These are phyloP conservation scores for Steinernema feltiae DNA, from an alignment of 1,140 invertebrate genomes.

Conservation along the genomic window DNA sequence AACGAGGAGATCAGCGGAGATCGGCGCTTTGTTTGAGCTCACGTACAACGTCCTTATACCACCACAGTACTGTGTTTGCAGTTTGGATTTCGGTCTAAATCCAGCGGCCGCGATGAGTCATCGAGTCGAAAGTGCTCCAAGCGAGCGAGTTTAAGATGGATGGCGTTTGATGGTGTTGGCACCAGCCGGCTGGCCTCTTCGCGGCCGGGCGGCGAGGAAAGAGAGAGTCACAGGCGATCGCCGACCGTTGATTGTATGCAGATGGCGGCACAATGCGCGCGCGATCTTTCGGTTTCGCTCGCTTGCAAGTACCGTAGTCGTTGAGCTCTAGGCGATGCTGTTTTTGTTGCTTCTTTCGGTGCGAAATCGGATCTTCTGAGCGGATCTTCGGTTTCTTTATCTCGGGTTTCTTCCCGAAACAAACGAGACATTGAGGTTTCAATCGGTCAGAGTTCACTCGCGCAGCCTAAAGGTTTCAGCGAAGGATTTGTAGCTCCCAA, in stretches of 20 bases:
- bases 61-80: neutral
- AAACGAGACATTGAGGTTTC: too few species aligned
- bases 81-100: neutral
- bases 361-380: neutral
- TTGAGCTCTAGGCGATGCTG: neutral
- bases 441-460: too few species aligned
- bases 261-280: neutral
- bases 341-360: neutral
- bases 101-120: neutral
- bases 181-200: neutral
- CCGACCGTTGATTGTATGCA: neutral
- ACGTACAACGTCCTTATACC: neutral
- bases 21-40: neutral
- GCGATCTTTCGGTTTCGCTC: neutral
- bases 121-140: neutral
- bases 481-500: too few species aligned
- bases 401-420: neutral
- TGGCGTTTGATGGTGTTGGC: neutral
- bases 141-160: neutral
- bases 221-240: neutral
- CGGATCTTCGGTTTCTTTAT: too few species aligned
- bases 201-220: neutral
- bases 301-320: neutral
- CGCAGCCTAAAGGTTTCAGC: too few species aligned
- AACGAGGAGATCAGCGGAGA: neutral